Evolutionary conservation across 2,797 vertebrate species (phyloP), one percentile per base, ranked within the genome.

Genomic region (Strix occidentalis): DNA sequence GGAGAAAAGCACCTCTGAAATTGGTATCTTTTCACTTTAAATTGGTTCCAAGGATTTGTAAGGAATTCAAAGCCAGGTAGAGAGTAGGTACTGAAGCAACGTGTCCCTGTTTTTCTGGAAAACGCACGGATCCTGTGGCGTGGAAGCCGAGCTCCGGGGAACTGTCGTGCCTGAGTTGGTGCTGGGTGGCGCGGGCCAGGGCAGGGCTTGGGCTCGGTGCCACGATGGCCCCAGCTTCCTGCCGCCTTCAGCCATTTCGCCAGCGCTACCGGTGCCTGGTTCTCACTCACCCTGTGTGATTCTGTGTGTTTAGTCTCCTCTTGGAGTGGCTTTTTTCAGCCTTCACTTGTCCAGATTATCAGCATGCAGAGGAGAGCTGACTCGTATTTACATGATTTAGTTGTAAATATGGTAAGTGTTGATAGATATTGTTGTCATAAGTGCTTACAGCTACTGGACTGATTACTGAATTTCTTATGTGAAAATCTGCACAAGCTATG

Each of bases 351-450:
- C 75, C 68, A 19, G 80, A 43, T 89, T 18, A 91, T 96, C 90
- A 84, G 68, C 91, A 93, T 92, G 83, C 51, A 53, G 92, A 68
- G 91, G 66, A 87, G 93, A 87, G 83, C 74, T 79, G 91, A 19
- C 83, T 95, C 41, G 68, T 95, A 72, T 95, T 97, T 97, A 90
- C 89, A 81, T 95, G 96, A 82, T 96, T 96, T 96, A 71, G 84
- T 89, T 97, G 91, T 94, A 93, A 97, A 96, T 95, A 71, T 18
- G 37, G 80, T 51, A 75, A 91, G 78, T 61, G 93, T 96, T 93
- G 89, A 96, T 97, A 79, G 82, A 87, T 92, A 94, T 74, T 96
- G 91, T 95, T 96, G 96, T 97, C 94, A 83, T 48, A 87, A 93
- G 95, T 77, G 71, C 95, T 97, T 92, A 90, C 90, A 66, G 76